These are phyloP conservation scores for Brachionichthys hirsutus DNA, from an alignment of 2,113 vertebrate species.

Conservation along the genomic window DNA sequence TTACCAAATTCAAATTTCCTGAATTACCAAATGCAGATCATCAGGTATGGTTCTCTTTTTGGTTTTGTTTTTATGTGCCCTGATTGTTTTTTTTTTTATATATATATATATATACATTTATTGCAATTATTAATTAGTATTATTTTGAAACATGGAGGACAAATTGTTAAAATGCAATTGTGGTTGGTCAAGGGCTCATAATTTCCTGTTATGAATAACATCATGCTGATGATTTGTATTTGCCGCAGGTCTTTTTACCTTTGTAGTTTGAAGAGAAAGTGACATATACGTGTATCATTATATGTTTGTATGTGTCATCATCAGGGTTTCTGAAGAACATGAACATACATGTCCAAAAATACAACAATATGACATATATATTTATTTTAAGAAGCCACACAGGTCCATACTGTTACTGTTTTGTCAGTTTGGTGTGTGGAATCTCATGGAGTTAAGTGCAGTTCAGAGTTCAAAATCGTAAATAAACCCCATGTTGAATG, in stretches of 20 bases:
- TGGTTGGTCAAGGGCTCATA: slow-evolving; percentile 78
- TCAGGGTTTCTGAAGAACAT: slow-evolving; percentile 65
- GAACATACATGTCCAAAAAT: slow-evolving; percentile 64
- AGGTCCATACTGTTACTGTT: slow-evolving; percentile 64
- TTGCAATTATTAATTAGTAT: slow-evolving; percentile 18
- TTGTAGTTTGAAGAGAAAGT: slow-evolving; percentile 48
- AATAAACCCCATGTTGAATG: slow-evolving; percentile 66
- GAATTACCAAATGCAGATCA: too few relatives aligned
- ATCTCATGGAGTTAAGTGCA: slow-evolving; percentile 72
- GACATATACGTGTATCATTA: slow-evolving; percentile 58
- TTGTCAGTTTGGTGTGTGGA: slow-evolving; percentile 73
- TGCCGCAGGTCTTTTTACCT: slow-evolving; percentile 56
- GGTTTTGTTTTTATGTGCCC: slow-evolving; percentile 50
- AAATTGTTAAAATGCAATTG: slow-evolving; percentile 66
- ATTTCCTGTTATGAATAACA: slow-evolving; percentile 56
- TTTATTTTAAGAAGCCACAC: slow-evolving; percentile 39
- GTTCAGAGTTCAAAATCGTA: slow-evolving; percentile 51
- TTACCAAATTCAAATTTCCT: slow-evolving; percentile 37
- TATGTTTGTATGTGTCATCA: slow-evolving; percentile 66
- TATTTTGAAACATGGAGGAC: slow-evolving; percentile 37
- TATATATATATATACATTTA: too few relatives aligned
- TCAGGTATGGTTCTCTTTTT: background rate
- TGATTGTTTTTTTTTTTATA: slow-evolving; percentile 22
- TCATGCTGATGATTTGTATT: slow-evolving; percentile 60
- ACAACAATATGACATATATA: slow-evolving; percentile 63